Evolutionary conservation across 2,113 vertebrate genomes (phyloP).

Genomic region (Petroica traversi): DNA sequence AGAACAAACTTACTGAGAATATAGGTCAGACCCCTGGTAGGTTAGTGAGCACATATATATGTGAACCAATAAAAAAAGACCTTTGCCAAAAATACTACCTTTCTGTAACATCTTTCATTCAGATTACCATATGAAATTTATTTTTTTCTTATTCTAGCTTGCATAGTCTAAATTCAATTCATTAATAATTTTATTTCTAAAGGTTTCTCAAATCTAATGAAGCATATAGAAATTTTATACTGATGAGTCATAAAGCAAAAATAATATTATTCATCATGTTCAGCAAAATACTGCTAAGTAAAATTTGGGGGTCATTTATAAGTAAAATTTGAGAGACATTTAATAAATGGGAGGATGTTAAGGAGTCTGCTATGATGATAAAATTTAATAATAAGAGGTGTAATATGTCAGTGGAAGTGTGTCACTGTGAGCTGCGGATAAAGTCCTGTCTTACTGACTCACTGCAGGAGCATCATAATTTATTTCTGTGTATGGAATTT

Average conservation of each 20-base stretch:
- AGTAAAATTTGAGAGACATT: neutral
- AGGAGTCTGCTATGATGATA: neutral
- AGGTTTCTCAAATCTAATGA: neutral
- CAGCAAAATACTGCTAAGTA: neutral
- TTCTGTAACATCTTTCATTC: neutral
- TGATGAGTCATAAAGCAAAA: neutral
- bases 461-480: rapidly evolving
- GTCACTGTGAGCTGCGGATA: neutral
- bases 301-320: neutral
- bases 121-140: neutral
- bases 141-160: neutral
- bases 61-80: neutral
- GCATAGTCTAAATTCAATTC: rapidly evolving
- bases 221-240: neutral
- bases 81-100: neutral
- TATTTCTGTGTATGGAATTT: neutral
- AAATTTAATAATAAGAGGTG: rapidly evolving
- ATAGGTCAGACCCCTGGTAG: rapidly evolving
- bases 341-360: neutral
- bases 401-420: neutral
- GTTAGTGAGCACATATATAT: neutral
- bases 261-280: neutral
- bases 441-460: neutral
- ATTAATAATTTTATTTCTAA: neutral
- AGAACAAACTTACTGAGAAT: neutral